A percentile compares a stretch with the other conserved stretches of the same genome.
Evolutionary conservation across 1,140 invertebrate species (phyloP).

Genomic region (Anadara kagoshimensis): DNA sequence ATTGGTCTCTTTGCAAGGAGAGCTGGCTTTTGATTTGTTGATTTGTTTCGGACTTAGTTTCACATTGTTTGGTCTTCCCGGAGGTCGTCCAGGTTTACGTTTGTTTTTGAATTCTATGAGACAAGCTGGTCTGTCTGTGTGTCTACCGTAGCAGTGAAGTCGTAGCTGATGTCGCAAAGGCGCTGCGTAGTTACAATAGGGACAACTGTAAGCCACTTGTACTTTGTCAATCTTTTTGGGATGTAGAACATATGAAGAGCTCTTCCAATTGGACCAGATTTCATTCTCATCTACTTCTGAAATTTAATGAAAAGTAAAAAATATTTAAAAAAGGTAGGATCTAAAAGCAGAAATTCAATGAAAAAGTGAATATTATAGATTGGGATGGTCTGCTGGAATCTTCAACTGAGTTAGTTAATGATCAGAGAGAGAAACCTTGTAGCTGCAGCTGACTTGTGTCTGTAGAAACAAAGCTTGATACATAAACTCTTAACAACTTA

Average conservation of each 20-base stretch:
- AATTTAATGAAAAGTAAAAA: too few relatives aligned
- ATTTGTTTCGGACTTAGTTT: neutral
- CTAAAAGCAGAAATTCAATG: too few relatives aligned
- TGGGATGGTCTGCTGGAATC: too few relatives aligned
- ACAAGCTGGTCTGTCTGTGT: slow-evolving; percentile 42
- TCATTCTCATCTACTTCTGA: too few relatives aligned
- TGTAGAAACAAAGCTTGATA: too few relatives aligned
- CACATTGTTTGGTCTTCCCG: neutral
- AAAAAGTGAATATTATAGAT: too few relatives aligned
- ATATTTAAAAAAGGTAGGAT: too few relatives aligned
- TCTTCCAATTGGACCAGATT: too few relatives aligned
- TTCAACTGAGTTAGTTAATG: too few relatives aligned
- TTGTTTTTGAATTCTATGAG: slow-evolving; percentile 32
- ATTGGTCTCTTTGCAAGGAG: neutral
- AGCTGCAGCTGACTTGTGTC: too few relatives aligned
- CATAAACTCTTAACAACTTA: too few relatives aligned
- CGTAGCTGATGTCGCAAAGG: slow-evolving; percentile 35
- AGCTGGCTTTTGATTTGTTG: neutral
- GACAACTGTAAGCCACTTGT: slow-evolving; percentile 30
- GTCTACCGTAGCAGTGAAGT: slow-evolving; percentile 41
- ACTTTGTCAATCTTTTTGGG: slow-evolving; percentile 31
- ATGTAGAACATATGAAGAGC: slow-evolving; percentile 20
- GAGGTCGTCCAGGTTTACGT: neutral
- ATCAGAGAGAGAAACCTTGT: too few relatives aligned
- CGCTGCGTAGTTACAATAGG: slow-evolving; percentile 37